These are phyloP conservation scores for Anoura caudifer DNA, from an alignment of 2,113 vertebrate genomes.

Conservation along the genomic window DNA sequence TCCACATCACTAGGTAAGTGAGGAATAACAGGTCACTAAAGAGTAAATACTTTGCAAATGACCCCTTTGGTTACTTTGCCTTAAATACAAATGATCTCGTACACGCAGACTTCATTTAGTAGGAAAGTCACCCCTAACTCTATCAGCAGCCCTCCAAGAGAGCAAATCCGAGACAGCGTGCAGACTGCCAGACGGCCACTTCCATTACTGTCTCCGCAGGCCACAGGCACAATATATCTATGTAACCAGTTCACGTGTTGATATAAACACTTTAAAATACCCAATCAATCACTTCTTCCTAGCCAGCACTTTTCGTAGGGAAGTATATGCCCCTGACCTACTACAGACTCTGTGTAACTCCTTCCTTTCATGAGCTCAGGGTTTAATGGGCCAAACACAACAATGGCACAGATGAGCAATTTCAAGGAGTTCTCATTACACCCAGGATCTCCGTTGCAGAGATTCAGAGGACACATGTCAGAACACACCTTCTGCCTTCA, in stretches of 20 bases:
- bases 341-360: constrained; percentile 39
- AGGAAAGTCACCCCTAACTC: constrained; percentile 38
- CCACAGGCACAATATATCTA: constrained; percentile 25
- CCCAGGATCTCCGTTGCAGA: constrained; percentile 26
- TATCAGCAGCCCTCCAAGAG: background rate
- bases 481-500: constrained; percentile 2
- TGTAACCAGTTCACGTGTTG: constrained; percentile 48
- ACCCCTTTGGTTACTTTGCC: background rate
- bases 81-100: constrained; percentile 17
- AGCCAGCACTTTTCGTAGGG: constrained; percentile 46
- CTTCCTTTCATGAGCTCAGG: constrained; percentile 61
- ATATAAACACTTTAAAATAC: constrained; percentile 61
- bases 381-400: constrained; percentile 68
- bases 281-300: constrained; percentile 65
- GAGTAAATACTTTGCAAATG: constrained; percentile 5
- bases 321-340: constrained; percentile 47
- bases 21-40: background rate
- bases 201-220: constrained; percentile 43
- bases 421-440: constrained; percentile 63
- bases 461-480: constrained; percentile 11
- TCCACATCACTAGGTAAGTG: background rate
- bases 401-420: constrained; percentile 63
- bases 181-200: background rate
- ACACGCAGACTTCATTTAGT: background rate
- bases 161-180: background rate